phyloP scores from a whole-genome alignment of 2,888 invertebrate genomes.

The Spatulosminthurus flaviceps region DNA sequence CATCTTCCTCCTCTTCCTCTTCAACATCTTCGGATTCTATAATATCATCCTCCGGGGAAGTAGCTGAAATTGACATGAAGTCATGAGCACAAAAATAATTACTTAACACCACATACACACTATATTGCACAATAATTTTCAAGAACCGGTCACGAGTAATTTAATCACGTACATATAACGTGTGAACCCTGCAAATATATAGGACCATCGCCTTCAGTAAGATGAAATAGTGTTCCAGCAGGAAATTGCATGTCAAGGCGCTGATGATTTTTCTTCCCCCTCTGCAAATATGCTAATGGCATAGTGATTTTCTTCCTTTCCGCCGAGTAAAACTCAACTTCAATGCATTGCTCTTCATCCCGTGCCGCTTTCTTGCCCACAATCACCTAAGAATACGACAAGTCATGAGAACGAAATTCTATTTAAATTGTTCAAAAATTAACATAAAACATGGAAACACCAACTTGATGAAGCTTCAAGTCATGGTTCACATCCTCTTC shows the following conservation, averaged over 20 bases:
- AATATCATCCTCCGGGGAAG: constrained; percentile 37
- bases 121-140: background rate
- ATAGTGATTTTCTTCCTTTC: constrained; percentile 15
- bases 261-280: background rate
- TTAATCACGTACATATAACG: constrained; percentile 30
- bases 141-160: no score
- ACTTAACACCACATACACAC: no score
- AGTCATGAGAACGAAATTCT: background rate
- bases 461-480: constrained; percentile 29
- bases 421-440: background rate
- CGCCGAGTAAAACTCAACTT: constrained; percentile 28
- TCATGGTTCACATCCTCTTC: constrained; percentile 36
- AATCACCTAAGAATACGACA: background rate
- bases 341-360: constrained; percentile 35
- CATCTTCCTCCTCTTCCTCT: constrained; percentile 40
- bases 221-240: constrained; percentile 36
- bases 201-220: constrained; percentile 33
- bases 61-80: no score
- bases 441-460: background rate
- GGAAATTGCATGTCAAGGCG: constrained; percentile 22
- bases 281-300: constrained; percentile 21
- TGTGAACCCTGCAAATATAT: constrained; percentile 31
- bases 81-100: no score
- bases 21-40: constrained; percentile 36
- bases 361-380: constrained; percentile 13